These are phyloP conservation scores for Vulpes lagopus DNA, from an alignment of 2,113 vertebrate genomes.

Conservation along the genomic window DNA sequence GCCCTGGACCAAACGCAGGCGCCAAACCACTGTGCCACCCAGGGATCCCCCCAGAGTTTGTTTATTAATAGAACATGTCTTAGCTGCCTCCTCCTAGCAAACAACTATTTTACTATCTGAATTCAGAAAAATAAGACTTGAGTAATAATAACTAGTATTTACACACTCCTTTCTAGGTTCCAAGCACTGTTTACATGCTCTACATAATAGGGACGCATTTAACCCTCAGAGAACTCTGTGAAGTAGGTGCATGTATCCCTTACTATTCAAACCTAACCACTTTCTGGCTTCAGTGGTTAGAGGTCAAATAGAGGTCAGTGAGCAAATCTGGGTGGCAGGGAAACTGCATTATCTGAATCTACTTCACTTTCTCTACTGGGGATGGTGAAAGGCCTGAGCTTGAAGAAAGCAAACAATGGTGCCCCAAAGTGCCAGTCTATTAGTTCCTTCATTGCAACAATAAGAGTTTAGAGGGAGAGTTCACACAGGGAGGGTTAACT, in stretches of 20 bases:
- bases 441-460: background rate
- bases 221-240: background rate
- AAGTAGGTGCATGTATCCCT: background rate
- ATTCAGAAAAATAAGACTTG: constrained; percentile 20
- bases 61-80: background rate
- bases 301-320: background rate
- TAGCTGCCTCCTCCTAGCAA: background rate
- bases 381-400: background rate
- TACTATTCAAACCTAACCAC: background rate
- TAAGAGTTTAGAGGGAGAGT: background rate
- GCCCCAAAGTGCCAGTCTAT: background rate
- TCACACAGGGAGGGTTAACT: background rate
- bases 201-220: background rate
- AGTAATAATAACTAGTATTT: background rate
- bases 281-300: background rate
- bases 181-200: background rate
- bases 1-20: too few species aligned
- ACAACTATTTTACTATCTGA: background rate
- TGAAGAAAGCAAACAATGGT: background rate
- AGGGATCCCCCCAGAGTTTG: background rate
- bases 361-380: background rate
- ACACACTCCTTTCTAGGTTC: background rate
- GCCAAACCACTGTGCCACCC: too few species aligned
- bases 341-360: background rate
- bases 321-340: background rate